These are phyloP conservation scores for Fulica atra DNA, from an alignment of 2,113 vertebrate genomes.

Conservation along the genomic window DNA sequence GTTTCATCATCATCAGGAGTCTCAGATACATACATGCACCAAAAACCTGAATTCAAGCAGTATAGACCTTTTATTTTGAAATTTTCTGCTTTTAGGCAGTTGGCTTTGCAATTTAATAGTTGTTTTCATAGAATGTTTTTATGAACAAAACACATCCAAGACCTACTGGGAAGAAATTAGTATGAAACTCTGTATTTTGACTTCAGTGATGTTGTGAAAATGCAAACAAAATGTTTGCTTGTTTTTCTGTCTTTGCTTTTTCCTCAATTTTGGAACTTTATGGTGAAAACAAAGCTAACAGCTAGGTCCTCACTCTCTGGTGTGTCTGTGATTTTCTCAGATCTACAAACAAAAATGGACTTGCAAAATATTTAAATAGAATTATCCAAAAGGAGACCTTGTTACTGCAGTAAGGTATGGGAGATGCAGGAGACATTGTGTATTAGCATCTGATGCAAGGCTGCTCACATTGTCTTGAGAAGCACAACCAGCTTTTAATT, in stretches of 20 bases:
- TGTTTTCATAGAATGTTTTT: not conserved
- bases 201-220: not conserved
- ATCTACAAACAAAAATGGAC: not conserved
- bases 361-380: not conserved
- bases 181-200: not conserved
- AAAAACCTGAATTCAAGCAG: not conserved
- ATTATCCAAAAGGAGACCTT: not conserved
- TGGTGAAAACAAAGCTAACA: not conserved
- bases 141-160: not conserved
- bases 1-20: not conserved
- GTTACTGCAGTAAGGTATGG: not conserved
- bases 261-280: not conserved
- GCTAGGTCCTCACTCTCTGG: not conserved
- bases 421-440: not conserved
- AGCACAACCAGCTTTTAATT: not conserved
- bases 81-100: not conserved
- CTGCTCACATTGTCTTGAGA: not conserved
- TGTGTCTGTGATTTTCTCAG: not conserved
- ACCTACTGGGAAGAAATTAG: not conserved
- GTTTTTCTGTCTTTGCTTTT: not conserved
- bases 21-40: not conserved
- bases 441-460: not conserved
- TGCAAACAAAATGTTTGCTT: not conserved
- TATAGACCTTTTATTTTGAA: not conserved
- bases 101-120: not conserved